Percentiles rank a stretch among this genome's conserved stretches.
Conservation (phyloP, 2,113 vertebrate genomes). For the Platysteira castanea region DNA sequence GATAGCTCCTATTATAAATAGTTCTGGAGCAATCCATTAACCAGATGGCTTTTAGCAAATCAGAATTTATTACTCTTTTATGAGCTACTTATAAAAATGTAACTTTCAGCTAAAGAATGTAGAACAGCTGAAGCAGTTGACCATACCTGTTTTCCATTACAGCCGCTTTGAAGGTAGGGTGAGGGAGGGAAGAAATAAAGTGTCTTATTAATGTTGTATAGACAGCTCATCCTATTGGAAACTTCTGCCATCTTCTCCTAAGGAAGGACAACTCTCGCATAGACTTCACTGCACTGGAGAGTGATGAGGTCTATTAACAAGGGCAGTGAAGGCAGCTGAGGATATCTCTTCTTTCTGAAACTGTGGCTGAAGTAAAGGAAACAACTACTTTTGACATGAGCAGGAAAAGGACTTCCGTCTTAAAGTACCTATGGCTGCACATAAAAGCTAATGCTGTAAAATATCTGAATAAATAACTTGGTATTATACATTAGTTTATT, state of each 20-base stretch:
- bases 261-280: neutral
- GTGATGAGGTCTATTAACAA: neutral
- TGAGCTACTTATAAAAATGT: constrained; percentile 29
- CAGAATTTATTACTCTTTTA: constrained; percentile 45
- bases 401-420: neutral
- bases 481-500: neutral
- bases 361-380: neutral
- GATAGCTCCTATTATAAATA: constrained; percentile 27
- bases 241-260: neutral
- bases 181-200: neutral
- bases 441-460: neutral
- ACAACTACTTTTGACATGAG: neutral
- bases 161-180: neutral
- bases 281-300: neutral
- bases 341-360: neutral
- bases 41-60: constrained; percentile 45
- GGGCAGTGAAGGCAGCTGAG: neutral
- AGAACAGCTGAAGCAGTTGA: constrained; percentile 24
- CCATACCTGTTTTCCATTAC: neutral
- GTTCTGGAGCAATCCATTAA: constrained; percentile 41
- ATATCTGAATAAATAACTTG: neutral
- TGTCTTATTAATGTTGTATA: neutral
- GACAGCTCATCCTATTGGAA: neutral
- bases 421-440: neutral
- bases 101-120: constrained; percentile 8